Evolutionary conservation across 2,113 vertebrate genomes (phyloP), one percentile per base, ranked within the genome.

Genomic region (Tretioscincus oriximinensis): DNA sequence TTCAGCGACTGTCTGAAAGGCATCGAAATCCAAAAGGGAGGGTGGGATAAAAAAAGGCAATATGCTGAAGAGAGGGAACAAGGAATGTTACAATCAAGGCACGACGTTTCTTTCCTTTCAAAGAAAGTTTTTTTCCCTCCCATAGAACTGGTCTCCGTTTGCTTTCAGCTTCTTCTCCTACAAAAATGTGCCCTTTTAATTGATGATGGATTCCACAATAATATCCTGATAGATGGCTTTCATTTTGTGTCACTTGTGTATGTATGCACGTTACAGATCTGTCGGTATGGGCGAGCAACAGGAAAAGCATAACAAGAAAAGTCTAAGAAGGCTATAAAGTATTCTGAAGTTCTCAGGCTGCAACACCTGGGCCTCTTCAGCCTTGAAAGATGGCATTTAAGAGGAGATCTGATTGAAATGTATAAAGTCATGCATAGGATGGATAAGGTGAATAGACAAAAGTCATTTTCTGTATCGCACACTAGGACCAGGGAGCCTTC

Each of bases 11-110:
- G 51, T 24, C 76, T 75, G 47, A 72, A 82, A 74, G 80, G 74
- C 79, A 54, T 5, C 63, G 54, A 66, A 86, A 66, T 7, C 11
- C 75, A 71, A 84, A 35, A 35, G n/a, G 77, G 1, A 5, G 80
- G n/a, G 78, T 18, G 54, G 16, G 14, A 58, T 16, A 47, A 79
- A 86, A 47, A 5, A 5, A 41, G 12, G 54, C 63, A 83, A 14
- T 69, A 22, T 41, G 76, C 82, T 14, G 70, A 83, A 75, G 63
- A 76, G 5, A 29, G 74, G 54, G 72, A 35, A 20, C 26, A 81
- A 49, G 71, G 0, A 0, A 0, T 16, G 58, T 64, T 45, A 75
- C 74, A 83, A 77, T 54, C 73, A 76, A n/a, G 28, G 47, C 41
- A 72, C 31, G 21, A 31, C 45, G 11, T 77, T 79, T 82, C 35